Conservation (phyloP, 35 echinoderm and acorn worm genomes). For the Lytechinus variegatus region DNA sequence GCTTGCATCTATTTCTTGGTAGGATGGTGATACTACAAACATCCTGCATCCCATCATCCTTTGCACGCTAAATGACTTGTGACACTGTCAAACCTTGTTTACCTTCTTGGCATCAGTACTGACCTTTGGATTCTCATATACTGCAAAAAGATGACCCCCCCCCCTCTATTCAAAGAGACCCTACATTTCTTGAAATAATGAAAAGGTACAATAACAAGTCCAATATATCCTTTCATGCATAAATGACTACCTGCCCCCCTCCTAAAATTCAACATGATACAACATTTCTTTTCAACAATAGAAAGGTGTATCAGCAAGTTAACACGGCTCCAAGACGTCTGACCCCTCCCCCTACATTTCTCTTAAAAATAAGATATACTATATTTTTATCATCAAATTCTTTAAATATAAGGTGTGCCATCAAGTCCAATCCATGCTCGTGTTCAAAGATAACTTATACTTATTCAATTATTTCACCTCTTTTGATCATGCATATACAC, state of each 20-base stretch:
- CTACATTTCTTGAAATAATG: not conserved
- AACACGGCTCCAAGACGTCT: too few relatives aligned
- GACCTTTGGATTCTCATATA: slow-evolving; percentile 29
- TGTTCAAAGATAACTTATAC: not conserved
- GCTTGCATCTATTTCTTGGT: slow-evolving; percentile 20
- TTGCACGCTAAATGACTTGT: slow-evolving; percentile 36
- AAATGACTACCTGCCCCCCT: too few relatives aligned
- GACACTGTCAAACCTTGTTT: slow-evolving; percentile 45
- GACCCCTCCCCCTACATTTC: too few relatives aligned
- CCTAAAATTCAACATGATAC: too few relatives aligned
- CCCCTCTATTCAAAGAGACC: not conserved
- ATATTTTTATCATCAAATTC: too few relatives aligned
- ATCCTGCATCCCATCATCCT: slow-evolving; percentile 29
- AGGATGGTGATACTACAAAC: slow-evolving; percentile 31
- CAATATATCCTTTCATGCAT: too few relatives aligned
- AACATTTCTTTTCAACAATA: too few relatives aligned
- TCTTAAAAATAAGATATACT: too few relatives aligned
- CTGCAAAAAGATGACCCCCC: not conserved
- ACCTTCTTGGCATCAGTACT: not conserved
- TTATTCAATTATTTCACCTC: too few relatives aligned
- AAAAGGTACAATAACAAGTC: too few relatives aligned
- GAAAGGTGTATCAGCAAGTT: too few relatives aligned
- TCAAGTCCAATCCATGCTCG: not conserved
- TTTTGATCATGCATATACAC: too few relatives aligned
- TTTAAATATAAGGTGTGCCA: not conserved